phyloP scores from a whole-genome alignment of 2,797 vertebrate species.

The Platyrinchus mystaceus region DNA sequence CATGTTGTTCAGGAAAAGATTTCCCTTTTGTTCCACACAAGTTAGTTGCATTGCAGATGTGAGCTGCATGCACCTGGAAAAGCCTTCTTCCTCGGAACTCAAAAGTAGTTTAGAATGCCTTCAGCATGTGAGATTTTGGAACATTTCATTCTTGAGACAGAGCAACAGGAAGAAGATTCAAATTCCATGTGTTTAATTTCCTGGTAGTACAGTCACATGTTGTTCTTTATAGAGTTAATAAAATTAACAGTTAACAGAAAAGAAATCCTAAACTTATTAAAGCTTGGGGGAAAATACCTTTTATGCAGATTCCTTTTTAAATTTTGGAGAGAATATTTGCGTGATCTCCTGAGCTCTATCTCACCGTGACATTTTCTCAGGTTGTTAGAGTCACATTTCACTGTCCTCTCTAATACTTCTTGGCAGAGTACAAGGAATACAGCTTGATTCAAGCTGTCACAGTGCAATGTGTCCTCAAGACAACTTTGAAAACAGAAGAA shows the following conservation, averaged over 20 bases:
- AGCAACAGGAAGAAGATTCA: not conserved
- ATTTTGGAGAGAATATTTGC: not conserved
- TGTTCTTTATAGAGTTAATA: not conserved
- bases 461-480: not conserved
- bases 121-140: not conserved
- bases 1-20: not conserved
- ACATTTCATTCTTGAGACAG: not conserved
- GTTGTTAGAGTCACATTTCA: not conserved
- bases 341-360: not conserved
- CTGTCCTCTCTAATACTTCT: not conserved
- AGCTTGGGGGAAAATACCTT: not conserved
- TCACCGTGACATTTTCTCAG: not conserved
- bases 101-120: not conserved
- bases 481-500: constrained; percentile 2
- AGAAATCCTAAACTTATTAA: not conserved
- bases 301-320: not conserved
- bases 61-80: not conserved
- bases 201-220: not conserved
- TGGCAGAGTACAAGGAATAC: not conserved
- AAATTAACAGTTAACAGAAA: not conserved
- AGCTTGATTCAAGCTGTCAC: not conserved
- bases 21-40: not conserved
- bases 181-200: not conserved
- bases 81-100: not conserved
- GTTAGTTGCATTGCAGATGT: not conserved